These are phyloP conservation scores for Drosophila sturtevanti DNA, from an alignment of 1,140 invertebrate genomes.

Conservation along the genomic window DNA sequence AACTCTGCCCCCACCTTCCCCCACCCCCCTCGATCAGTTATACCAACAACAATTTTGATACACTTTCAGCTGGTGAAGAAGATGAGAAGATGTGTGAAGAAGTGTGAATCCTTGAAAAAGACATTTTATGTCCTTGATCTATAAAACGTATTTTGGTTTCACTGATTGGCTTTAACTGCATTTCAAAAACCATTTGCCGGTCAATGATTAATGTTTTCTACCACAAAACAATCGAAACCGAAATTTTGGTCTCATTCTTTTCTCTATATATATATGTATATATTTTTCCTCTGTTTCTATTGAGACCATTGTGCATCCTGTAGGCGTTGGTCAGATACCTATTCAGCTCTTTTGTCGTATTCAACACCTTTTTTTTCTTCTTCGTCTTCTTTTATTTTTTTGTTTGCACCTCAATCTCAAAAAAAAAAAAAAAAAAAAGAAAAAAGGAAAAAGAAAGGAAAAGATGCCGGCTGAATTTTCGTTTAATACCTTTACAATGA, in stretches of 20 bases:
- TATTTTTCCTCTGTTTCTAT: slow-evolving; percentile 70
- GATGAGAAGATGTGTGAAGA: background rate
- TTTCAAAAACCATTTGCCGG: slow-evolving; percentile 29
- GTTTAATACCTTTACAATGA: slow-evolving; percentile 64
- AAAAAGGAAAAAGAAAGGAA: slow-evolving; percentile 9
- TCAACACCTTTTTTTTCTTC: slow-evolving; percentile 39
- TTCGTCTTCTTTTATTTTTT: slow-evolving; percentile 30
- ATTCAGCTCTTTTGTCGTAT: slow-evolving; percentile 53
- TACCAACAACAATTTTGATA: no score
- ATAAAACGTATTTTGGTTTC: slow-evolving; percentile 23
- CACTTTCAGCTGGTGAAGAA: no score
- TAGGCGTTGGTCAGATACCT: slow-evolving; percentile 54
- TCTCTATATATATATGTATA: slow-evolving; percentile 11
- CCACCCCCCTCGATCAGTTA: no score
- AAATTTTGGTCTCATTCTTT: slow-evolving; percentile 26
- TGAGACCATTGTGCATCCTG: slow-evolving; percentile 57
- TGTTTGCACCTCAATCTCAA: slow-evolving; percentile 53
- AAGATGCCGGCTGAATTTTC: slow-evolving; percentile 42
- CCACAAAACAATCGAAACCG: slow-evolving; percentile 42
- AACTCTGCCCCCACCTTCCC: no score
- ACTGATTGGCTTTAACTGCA: slow-evolving; percentile 31
- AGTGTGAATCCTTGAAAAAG: slow-evolving; percentile 51
- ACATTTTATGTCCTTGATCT: slow-evolving; percentile 65
- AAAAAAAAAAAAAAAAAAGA: slow-evolving; percentile 16
- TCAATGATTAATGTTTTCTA: slow-evolving; percentile 60